Evolutionary conservation across 2,113 vertebrate species (phyloP).

Genomic region (Chionis minor): DNA sequence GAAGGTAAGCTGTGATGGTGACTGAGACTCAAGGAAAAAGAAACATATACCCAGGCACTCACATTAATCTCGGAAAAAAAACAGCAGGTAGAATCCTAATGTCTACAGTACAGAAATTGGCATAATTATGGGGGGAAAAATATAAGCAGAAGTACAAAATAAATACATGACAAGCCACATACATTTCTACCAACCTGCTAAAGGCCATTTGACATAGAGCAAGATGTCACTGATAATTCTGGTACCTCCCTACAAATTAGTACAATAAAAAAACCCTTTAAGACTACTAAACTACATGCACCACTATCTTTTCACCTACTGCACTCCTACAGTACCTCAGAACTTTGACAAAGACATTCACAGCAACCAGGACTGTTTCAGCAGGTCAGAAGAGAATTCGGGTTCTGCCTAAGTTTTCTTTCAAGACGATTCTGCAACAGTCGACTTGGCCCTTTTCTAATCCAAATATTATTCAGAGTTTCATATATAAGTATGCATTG

Average conservation of each 20-base stretch:
- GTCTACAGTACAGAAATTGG: fast-evolving
- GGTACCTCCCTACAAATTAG: neutral
- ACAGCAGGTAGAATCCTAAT: neutral
- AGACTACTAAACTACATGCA: neutral
- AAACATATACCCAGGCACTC: neutral
- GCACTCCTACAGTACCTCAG: neutral
- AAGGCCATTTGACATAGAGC: fast-evolving
- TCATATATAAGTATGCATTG: neutral
- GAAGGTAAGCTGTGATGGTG: neutral
- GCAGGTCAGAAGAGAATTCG: neutral
- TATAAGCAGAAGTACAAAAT: neutral
- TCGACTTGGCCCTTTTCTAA: neutral
- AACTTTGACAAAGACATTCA: neutral
- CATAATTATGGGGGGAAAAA: neutral
- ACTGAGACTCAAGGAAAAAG: neutral
- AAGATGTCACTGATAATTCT: neutral
- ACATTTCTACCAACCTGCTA: neutral
- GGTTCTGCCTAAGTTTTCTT: neutral
- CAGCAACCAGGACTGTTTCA: neutral
- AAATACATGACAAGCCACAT: neutral
- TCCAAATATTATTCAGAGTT: neutral
- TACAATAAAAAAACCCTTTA: neutral
- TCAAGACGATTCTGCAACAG: neutral
- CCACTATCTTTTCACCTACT: neutral
- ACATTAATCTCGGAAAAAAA: neutral